A percentile compares a stretch with the other conserved stretches of the same genome.
Evolutionary conservation across 1,140 invertebrate species (phyloP).

Genomic region (Drosophila ironensis): DNA sequence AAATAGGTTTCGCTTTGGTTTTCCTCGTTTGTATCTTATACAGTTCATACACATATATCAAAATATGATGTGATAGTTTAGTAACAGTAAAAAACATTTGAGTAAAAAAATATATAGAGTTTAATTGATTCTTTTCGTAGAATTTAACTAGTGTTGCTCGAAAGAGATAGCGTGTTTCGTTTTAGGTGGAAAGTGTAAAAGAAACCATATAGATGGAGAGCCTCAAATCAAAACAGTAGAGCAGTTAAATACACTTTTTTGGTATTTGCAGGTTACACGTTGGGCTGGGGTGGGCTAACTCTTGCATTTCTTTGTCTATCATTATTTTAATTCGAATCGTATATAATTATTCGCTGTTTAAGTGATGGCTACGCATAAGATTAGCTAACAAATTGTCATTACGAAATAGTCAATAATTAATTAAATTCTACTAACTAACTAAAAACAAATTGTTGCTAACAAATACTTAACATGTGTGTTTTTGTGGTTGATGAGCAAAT

Average conservation of each 20-base stretch:
- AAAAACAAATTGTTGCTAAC: conserved; percentile 46
- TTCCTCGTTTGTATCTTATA: conserved; percentile 24
- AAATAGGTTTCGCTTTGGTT: conserved; percentile 24
- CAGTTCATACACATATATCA: conserved; percentile 46
- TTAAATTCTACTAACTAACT: conserved; percentile 51
- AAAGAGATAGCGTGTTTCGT: conserved; percentile 2
- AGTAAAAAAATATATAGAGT: conserved; percentile 59
- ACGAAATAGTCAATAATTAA: conserved; percentile 58
- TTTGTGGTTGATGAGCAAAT: conserved; percentile 45
- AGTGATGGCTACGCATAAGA: conserved; percentile 52
- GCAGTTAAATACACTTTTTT: conserved; percentile 3
- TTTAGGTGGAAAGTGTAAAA: not conserved
- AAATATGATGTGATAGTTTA: conserved; percentile 34
- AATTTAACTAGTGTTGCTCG: conserved; percentile 43
- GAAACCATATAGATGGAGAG: conserved; percentile 1
- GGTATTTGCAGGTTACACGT: conserved; percentile 15
- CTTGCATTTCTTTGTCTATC: conserved; percentile 55
- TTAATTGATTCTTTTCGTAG: conserved; percentile 40
- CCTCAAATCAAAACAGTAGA: not conserved
- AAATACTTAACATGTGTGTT: conserved; percentile 46
- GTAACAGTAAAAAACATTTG: conserved; percentile 45
- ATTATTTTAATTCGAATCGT: conserved; percentile 42
- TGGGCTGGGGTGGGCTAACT: conserved; percentile 53
- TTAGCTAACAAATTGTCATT: conserved; percentile 56
- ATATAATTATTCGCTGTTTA: conserved; percentile 76